Base-by-base conservation (phyloP, 2,888 invertebrate species). In the Melieria omissa region DNA sequence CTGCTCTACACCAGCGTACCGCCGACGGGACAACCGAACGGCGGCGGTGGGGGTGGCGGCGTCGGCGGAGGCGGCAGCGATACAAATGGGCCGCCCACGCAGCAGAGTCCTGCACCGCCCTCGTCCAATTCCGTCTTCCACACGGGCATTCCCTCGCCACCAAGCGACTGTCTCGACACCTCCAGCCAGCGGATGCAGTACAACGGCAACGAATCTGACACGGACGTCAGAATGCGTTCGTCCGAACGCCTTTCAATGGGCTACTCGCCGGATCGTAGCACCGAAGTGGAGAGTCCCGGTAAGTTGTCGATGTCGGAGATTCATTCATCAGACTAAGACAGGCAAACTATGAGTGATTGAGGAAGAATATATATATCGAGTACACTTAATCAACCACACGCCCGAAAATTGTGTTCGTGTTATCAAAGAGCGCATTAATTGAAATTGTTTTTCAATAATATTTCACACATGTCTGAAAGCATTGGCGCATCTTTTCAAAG, bases 1-100 rank as follows among this genome's bases (percentile, higher is more conserved):
- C 90, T 97, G 79, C 90, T 98, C 72, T 95, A 94, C 84, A 92
- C 93, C 45, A 88, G 88, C 61, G 89, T 88, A 76, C 87, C 84
- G 74, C 77, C 81, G 41, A 83, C 82, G 42, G 80, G 81, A 41
- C 79, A 79, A 73, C 84, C 82, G 76, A 81, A 83, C 70, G 81
- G 80, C 14, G 80, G 77, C 47, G 78, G 75, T 45, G 77, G 79
- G 65, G 79, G 81, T 55, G 66, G 66, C 29, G 77, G 74, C 42
- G 74, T 80, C 73, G 79, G 80, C 45, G 78, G 74, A 52, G 77
- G 78, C 68, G 79, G 80, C 52, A 29, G 29, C 29, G 29, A 29
- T 29, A 29, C 29, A 29, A 29, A 29, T 29, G 29, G 29, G 29
- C 78, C 81, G 57, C 78, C 78, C 55, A 80, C 82, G 52, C 84